Percentiles rank a stretch among this genome's conserved stretches.
Evolutionary conservation across 2,797 vertebrate species (phyloP).

Genomic region (Poecilia velifera): DNA sequence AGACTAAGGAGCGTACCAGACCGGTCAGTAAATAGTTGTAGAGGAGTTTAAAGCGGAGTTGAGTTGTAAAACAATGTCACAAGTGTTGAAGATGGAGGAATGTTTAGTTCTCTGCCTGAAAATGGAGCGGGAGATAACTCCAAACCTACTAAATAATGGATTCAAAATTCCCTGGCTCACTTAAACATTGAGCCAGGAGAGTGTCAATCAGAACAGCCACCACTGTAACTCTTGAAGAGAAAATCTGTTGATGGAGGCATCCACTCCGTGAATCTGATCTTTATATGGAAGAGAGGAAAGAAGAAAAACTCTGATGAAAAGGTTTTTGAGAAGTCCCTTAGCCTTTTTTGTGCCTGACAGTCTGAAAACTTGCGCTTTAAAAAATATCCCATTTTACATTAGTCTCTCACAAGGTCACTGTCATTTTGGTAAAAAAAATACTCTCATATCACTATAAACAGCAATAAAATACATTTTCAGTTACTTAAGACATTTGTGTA

Average conservation of each 20-base stretch:
- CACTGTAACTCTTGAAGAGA: background rate
- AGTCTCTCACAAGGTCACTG: background rate
- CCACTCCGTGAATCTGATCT: background rate
- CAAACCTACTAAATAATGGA: background rate
- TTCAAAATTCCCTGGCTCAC: background rate
- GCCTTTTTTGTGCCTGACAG: background rate
- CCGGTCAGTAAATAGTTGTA: background rate
- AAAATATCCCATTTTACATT: background rate
- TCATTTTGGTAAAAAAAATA: background rate
- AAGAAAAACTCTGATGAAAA: background rate
- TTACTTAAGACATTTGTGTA: slow-evolving; percentile 16
- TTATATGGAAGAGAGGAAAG: background rate
- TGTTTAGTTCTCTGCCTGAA: background rate
- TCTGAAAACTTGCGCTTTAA: background rate
- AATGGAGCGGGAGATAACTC: background rate
- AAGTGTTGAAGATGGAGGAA: background rate
- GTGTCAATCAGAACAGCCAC: background rate
- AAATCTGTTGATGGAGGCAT: background rate
- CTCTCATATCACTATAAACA: background rate
- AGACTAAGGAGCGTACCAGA: background rate
- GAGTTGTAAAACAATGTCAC: background rate
- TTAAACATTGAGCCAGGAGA: background rate
- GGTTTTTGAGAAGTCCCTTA: background rate
- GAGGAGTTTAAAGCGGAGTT: background rate
- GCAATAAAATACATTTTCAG: slow-evolving; percentile 32